A percentile compares a stretch with the other conserved stretches of the same genome.
These are phyloP conservation scores for Poeciliopsis prolifica DNA, from an alignment of 2,113 vertebrate species.

Conservation along the genomic window DNA sequence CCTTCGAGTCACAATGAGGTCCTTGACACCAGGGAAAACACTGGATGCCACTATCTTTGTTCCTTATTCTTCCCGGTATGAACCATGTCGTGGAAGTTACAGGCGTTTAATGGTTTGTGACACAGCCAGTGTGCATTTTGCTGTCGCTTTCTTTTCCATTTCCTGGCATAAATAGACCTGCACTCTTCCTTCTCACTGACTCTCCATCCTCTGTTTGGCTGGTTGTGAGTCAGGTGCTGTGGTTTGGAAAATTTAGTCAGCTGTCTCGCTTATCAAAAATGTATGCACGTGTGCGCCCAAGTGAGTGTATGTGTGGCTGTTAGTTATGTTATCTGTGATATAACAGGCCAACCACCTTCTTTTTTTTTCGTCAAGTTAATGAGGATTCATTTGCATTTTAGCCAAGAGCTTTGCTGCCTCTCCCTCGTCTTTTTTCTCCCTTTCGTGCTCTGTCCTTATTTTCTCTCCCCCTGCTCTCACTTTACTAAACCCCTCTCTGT, in stretches of 20 bases:
- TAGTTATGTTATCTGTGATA: conserved; percentile 71
- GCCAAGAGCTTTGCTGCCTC: conserved; percentile 64
- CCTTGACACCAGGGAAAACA: neutral
- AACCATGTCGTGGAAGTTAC: conserved; percentile 19
- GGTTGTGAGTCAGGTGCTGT: conserved; percentile 62
- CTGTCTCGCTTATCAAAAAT: conserved; percentile 57
- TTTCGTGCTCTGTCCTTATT: conserved; percentile 53
- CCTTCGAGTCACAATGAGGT: too few species aligned
- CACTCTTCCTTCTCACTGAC: conserved; percentile 19
- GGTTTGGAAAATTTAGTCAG: conserved; percentile 59
- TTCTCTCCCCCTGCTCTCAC: conserved; percentile 56
- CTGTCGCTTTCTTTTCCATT: conserved; percentile 8
- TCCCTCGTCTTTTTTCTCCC: conserved; percentile 23
- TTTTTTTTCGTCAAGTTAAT: conserved; percentile 74
- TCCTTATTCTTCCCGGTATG: conserved; percentile 8
- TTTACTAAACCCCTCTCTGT: conserved; percentile 77
- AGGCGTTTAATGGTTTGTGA: conserved; percentile 18
- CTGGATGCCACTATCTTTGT: neutral
- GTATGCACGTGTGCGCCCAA: conserved; percentile 18
- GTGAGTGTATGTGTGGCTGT: conserved; percentile 41
- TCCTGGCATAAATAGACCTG: conserved; percentile 18
- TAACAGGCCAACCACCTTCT: conserved; percentile 70
- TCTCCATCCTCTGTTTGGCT: conserved; percentile 27
- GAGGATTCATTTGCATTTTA: conserved; percentile 79
- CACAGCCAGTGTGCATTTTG: conserved; percentile 10